Conservation (phyloP, 2,113 vertebrate species). For the Numida meleagris region DNA sequence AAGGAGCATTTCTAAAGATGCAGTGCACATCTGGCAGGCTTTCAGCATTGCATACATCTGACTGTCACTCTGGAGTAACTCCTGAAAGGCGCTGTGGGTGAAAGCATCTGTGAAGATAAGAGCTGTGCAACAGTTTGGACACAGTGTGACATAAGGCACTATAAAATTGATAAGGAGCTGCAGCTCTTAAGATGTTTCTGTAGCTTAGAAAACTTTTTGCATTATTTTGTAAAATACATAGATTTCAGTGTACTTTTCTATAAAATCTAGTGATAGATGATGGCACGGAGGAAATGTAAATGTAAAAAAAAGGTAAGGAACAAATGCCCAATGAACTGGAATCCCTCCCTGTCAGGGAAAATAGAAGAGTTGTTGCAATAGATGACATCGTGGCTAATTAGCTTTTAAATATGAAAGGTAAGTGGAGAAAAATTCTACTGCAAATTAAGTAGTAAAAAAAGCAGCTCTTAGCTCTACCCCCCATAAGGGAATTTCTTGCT, state of each 20-base stretch:
- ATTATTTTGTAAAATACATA: too few relatives aligned
- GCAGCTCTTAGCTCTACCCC: neutral
- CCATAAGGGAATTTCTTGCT: neutral
- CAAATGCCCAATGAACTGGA: neutral
- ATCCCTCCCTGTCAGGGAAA: neutral
- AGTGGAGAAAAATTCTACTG: neutral
- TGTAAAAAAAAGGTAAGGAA: neutral
- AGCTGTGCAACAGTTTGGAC: neutral
- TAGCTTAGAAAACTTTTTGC: neutral
- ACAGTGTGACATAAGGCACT: neutral
- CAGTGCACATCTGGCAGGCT: neutral
- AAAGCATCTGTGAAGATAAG: neutral
- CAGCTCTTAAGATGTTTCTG: neutral
- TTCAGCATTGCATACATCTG: neutral
- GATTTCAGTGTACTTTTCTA: too few relatives aligned
- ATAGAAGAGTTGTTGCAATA: neutral
- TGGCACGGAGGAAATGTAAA: neutral
- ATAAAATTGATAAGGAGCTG: neutral
- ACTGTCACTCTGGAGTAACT: neutral
- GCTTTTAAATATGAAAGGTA: neutral
- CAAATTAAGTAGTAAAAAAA: neutral
- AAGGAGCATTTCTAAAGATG: neutral
- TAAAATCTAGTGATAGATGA: neutral
- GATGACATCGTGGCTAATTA: neutral
- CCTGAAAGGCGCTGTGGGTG: fast-evolving